phyloP scores from a whole-genome alignment of 2,113 vertebrate species.

The Tragelaphus imberbis region DNA sequence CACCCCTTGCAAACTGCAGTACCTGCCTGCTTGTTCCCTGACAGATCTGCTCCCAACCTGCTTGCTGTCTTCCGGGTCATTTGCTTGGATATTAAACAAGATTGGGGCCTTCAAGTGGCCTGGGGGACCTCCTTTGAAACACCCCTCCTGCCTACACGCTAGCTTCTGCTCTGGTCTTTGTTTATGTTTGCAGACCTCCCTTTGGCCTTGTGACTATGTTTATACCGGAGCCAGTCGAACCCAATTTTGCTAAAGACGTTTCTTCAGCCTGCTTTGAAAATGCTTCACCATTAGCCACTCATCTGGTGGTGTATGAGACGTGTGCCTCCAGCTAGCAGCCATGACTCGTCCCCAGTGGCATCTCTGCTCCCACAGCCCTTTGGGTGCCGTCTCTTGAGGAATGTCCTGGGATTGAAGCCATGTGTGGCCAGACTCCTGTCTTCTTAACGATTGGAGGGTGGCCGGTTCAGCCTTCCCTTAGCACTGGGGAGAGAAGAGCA shows the following conservation, averaged over 20 bases:
- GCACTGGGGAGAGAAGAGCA: rapidly evolving
- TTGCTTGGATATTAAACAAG: neutral
- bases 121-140: rapidly evolving
- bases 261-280: neutral
- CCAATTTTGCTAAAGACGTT: neutral
- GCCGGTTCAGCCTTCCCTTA: neutral
- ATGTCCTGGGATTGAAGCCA: too few relatives aligned
- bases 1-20: rapidly evolving
- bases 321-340: rapidly evolving
- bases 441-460: rapidly evolving
- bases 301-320: rapidly evolving
- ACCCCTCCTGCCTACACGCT: rapidly evolving
- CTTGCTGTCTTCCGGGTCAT: neutral
- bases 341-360: rapidly evolving
- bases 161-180: neutral
- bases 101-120: neutral
- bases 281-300: rapidly evolving
- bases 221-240: neutral
- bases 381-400: rapidly evolving
- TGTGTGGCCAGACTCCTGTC: rapidly evolving
- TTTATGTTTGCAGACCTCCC: neutral
- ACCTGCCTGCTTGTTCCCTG: rapidly evolving
- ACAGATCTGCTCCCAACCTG: neutral
- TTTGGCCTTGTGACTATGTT: neutral
- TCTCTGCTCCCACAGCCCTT: neutral